phyloP scores from a whole-genome alignment of 1,140 invertebrate genomes.

The Schlechtendalia chinensis region DNA sequence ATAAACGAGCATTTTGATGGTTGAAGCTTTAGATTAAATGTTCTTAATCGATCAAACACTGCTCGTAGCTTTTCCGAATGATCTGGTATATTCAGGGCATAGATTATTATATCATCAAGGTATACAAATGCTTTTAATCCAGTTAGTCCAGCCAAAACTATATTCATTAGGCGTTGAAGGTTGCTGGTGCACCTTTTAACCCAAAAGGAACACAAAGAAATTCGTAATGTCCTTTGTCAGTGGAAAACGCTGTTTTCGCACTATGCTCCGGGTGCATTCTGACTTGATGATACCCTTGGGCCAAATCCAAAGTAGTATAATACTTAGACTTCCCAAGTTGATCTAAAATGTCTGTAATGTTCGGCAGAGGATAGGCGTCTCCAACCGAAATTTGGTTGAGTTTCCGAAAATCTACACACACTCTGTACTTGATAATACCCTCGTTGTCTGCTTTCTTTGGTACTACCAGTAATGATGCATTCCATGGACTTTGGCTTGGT shows the following conservation, averaged over 20 bases:
- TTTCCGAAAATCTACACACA: conserved; percentile 56
- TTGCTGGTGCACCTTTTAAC: conserved; percentile 48
- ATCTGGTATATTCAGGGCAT: not conserved
- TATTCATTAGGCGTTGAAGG: conserved; percentile 56
- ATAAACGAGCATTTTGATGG: not conserved
- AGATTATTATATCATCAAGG: conserved; percentile 20
- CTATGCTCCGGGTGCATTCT: not conserved
- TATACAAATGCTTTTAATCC: not conserved
- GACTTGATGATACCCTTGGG: too few species aligned
- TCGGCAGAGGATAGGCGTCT: too few species aligned
- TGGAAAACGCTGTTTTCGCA: not conserved
- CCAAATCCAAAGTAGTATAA: too few species aligned
- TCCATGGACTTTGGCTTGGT: conserved; percentile 42
- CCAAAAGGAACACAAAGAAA: not conserved
- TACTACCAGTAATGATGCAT: conserved; percentile 49
- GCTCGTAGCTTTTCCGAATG: not conserved
- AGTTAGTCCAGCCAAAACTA: not conserved
- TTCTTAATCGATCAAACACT: not conserved
- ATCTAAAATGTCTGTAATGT: too few species aligned
- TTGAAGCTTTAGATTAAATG: not conserved
- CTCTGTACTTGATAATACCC: conserved; percentile 51
- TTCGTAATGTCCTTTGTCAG: not conserved
- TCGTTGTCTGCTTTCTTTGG: conserved; percentile 52
- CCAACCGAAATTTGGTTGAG: conserved; percentile 57
- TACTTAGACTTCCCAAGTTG: too few species aligned